Evolutionary conservation across 2,888 invertebrate species (phyloP).

Genomic region (Siphlonurus alternatus): DNA sequence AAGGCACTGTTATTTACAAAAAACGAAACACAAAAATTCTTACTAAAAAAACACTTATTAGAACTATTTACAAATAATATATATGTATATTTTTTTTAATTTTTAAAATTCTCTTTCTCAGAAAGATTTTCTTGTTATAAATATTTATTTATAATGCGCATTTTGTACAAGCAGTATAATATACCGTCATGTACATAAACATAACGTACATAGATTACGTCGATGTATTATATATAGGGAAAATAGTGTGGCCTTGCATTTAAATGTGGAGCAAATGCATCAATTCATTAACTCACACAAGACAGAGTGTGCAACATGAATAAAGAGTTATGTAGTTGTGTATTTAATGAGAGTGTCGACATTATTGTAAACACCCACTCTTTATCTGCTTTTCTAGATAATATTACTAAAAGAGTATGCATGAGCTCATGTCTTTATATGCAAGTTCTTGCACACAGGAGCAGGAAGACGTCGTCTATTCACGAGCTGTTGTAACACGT

Average conservation of each 20-base stretch:
- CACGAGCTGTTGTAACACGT: slow-evolving; percentile 58
- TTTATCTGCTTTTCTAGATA: no score
- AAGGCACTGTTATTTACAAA: not conserved
- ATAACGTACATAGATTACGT: not conserved
- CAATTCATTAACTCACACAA: not conserved
- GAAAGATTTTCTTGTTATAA: not conserved
- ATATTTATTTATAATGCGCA: not conserved
- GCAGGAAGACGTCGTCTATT: no score
- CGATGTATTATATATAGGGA: no score
- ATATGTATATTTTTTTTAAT: no score
- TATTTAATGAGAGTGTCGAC: not conserved
- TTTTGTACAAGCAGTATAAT: not conserved
- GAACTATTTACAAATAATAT: no score
- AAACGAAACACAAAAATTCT: no score
- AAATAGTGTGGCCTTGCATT: not conserved
- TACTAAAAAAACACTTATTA: no score
- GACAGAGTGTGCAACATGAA: not conserved
- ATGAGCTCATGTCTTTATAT: not conserved
- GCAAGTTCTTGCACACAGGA: no score
- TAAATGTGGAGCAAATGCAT: not conserved
- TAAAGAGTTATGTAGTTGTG: not conserved
- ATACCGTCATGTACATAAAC: not conserved
- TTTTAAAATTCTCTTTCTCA: not conserved
- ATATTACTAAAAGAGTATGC: not conserved
- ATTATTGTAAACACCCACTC: not conserved